Evolutionary conservation across 2,888 invertebrate genomes (phyloP).

Genomic region (Pyrocoelia pectoralis): DNA sequence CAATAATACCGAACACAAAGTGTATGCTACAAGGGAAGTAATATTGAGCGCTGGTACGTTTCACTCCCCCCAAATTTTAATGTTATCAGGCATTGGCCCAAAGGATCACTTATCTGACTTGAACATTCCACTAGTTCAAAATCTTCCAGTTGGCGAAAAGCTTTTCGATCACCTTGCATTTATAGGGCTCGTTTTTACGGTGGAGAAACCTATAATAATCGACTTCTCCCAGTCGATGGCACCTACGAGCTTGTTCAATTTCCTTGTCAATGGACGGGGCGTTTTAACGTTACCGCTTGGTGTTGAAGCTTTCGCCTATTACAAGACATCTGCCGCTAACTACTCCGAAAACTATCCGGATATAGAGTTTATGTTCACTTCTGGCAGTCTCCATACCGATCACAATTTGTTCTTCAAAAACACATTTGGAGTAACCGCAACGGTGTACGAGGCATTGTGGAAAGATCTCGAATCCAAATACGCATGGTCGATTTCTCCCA

Average conservation of each 20-base stretch:
- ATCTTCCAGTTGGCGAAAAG: conserved; percentile 73
- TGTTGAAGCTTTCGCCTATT: conserved; percentile 53
- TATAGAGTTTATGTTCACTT: conserved; percentile 74
- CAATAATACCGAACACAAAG: conserved; percentile 57
- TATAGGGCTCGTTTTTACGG: conserved; percentile 57
- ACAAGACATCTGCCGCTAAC: conserved; percentile 65
- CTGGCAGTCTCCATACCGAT: conserved; percentile 59
- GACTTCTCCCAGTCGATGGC: background rate
- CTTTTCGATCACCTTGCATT: conserved; percentile 71
- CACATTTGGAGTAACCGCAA: conserved; percentile 65
- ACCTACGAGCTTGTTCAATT: background rate
- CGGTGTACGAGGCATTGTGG: conserved; percentile 66
- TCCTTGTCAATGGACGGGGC: background rate
- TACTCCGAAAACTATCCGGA: conserved; percentile 67
- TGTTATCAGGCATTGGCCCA: conserved; percentile 84
- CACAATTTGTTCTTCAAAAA: conserved; percentile 47
- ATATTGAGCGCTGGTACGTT: conserved; percentile 88
- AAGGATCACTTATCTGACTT: conserved; percentile 65
- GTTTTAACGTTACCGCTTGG: background rate
- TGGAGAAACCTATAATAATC: conserved; percentile 58
- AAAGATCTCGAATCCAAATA: conserved; percentile 61
- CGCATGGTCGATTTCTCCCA: conserved; percentile 65
- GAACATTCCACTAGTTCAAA: conserved; percentile 66
- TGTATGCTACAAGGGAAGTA: conserved; percentile 77
- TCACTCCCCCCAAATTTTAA: conserved; percentile 87